Evolutionary conservation across 2,888 invertebrate genomes (phyloP), one percentile per base, ranked within the genome.

Genomic region (Caenorhabditis sp.): DNA sequence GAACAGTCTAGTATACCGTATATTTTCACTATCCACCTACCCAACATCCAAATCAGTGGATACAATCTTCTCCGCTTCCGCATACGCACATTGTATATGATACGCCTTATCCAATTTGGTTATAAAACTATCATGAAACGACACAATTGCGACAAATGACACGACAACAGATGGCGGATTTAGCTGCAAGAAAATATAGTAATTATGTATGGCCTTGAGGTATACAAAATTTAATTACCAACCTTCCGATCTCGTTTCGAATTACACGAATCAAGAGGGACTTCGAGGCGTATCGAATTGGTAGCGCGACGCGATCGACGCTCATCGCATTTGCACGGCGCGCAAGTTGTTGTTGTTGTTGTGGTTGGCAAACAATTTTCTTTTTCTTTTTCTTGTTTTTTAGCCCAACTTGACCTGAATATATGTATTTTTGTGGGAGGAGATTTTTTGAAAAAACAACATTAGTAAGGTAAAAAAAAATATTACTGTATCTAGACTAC

Each of bases 71-170:
- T 84, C 81, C 8, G 80, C 70, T 65, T 87, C 87, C 26, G 82
- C 80, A 67, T 85, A 87, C 2, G 80, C 75, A 61, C 87, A 87
- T 58, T 83, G 79, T 14, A 87, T 81, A 59, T 83, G 83, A 67
- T 87, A 87, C 21, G 87, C 87, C 36, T 81, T 68, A 63, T 87
- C 87, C 20, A 86, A 71, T 70, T 87, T 87, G 20, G 87, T 87
- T 58, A 87, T 82, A 71, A 87, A 87, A 63, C 77, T 80, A 23
- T 84, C 73, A 67, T 87, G 87, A 63, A 87, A 87, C 27, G 84
- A 84, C 65, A 87, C 84, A 20, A 87, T 81, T 1, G 84, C 83
- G 17, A 86, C 84, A 66, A 87, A 84, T 0, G 85, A 83, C 10
- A 88, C 75, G 49, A 82, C 76, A 49, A 87, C 70, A 0, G 85